phyloP scores from a whole-genome alignment of 1,140 invertebrate species.

The Ceratina australensis region DNA sequence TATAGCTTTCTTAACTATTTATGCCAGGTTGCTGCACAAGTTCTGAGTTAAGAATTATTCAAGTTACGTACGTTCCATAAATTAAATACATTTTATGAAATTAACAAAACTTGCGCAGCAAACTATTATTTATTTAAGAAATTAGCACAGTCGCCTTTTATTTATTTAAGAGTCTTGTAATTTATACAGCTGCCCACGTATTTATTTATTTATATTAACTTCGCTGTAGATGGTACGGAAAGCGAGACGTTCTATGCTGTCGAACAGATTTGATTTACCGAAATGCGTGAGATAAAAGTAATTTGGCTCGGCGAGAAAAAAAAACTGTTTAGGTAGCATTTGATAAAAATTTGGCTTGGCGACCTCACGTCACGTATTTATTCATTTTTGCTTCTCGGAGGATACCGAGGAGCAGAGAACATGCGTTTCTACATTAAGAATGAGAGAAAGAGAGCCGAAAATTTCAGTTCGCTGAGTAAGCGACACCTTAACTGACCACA shows the following conservation, averaged over 20 bases:
- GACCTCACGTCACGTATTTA: slow-evolving; percentile 66
- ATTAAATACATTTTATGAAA: too few relatives aligned
- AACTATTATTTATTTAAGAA: background rate
- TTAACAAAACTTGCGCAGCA: too few relatives aligned
- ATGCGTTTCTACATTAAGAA: slow-evolving; percentile 36
- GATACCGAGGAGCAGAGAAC: slow-evolving; percentile 15
- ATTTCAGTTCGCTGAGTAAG: slow-evolving; percentile 39
- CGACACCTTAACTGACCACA: slow-evolving; percentile 24
- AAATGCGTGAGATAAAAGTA: slow-evolving; percentile 1
- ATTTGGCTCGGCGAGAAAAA: slow-evolving; percentile 20
- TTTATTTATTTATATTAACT: background rate
- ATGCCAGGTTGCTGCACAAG: too few relatives aligned
- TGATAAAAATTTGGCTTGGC: slow-evolving; percentile 67
- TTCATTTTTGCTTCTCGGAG: slow-evolving; percentile 11
- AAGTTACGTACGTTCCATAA: too few relatives aligned
- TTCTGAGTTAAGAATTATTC: too few relatives aligned
- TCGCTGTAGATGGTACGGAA: background rate
- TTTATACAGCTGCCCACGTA: background rate
- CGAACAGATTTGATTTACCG: background rate
- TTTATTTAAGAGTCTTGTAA: background rate
- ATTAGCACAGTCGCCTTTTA: too few relatives aligned
- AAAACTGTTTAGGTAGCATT: slow-evolving; percentile 60
- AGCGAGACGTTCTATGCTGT: background rate
- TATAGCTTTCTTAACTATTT: too few relatives aligned
- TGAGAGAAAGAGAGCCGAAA: slow-evolving; percentile 49